Evolutionary conservation across 2,797 vertebrate species (phyloP).

Genomic region (Poeciliopsis gracilis): DNA sequence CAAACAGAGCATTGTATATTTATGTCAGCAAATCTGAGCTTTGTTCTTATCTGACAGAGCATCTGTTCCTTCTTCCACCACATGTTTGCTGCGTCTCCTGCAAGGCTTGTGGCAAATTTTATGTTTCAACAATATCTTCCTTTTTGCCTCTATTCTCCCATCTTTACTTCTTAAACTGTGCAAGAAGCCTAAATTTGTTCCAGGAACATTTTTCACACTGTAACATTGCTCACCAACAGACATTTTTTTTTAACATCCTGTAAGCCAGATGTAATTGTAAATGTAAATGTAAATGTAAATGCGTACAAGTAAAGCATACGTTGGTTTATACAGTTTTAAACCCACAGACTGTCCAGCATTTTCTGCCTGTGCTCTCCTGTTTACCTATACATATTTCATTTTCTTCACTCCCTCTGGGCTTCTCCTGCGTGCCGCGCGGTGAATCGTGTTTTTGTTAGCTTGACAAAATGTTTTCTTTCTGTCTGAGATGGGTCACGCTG

Average conservation of each 20-base stretch:
- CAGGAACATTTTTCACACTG: not conserved
- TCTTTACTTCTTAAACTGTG: not conserved
- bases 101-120: not conserved
- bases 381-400: constrained; percentile 1
- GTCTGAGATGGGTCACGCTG: constrained; percentile 63
- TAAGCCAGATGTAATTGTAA: not conserved
- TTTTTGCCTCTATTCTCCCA: not conserved
- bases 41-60: not conserved
- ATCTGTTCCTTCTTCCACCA: not conserved
- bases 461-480: constrained; percentile 71
- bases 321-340: not conserved
- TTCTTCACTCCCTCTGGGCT: constrained; percentile 3
- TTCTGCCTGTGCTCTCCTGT: not conserved
- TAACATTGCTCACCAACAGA: not conserved
- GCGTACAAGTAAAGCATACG: not conserved
- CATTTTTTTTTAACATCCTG: not conserved
- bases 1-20: not conserved
- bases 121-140: not conserved
- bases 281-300: constrained; percentile 2
- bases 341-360: not conserved
- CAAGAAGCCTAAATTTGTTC: not conserved
- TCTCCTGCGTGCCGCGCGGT: constrained; percentile 29
- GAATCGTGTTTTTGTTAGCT: constrained; percentile 62
- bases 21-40: not conserved
- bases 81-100: not conserved